These are phyloP conservation scores for Wasmannia auropunctata DNA, from an alignment of 1,140 invertebrate genomes.

Conservation along the genomic window DNA sequence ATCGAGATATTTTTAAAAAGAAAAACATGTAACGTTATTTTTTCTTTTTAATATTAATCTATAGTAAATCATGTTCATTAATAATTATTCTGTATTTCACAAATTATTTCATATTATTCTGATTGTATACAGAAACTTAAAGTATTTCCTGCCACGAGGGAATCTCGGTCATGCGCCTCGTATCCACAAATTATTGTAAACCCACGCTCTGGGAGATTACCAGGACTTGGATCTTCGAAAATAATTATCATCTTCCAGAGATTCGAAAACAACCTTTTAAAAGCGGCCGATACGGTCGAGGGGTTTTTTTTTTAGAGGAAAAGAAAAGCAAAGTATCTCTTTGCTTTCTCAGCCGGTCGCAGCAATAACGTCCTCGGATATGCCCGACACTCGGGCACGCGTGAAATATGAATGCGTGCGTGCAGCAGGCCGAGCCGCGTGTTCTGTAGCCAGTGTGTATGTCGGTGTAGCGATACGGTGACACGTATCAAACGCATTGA, in stretches of 20 bases:
- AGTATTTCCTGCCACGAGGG: background rate
- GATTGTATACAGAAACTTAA: background rate
- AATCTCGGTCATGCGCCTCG: background rate
- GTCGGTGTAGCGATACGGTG: slow-evolving; percentile 46
- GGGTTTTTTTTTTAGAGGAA: background rate
- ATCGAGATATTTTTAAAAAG: background rate
- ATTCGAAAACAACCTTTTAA: slow-evolving; percentile 39
- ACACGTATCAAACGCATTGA: slow-evolving; percentile 77
- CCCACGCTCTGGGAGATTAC: background rate
- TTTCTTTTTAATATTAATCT: background rate
- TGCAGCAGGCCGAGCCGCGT: slow-evolving; percentile 17
- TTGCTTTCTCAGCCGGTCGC: slow-evolving; percentile 5
- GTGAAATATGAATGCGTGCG: slow-evolving; percentile 43
- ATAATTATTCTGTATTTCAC: background rate
- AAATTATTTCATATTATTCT: too few relatives aligned
- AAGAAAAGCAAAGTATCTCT: background rate
- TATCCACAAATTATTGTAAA: slow-evolving; percentile 21
- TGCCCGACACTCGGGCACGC: background rate
- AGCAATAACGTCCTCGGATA: background rate
- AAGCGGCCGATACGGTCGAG: background rate
- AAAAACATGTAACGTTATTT: background rate
- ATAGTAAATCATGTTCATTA: background rate
- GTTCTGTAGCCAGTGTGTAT: slow-evolving; percentile 18
- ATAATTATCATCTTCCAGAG: slow-evolving; percentile 30
- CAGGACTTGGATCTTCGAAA: background rate